Evolutionary conservation across 2,797 vertebrate genomes (phyloP).

Genomic region (Girardinus metallicus): DNA sequence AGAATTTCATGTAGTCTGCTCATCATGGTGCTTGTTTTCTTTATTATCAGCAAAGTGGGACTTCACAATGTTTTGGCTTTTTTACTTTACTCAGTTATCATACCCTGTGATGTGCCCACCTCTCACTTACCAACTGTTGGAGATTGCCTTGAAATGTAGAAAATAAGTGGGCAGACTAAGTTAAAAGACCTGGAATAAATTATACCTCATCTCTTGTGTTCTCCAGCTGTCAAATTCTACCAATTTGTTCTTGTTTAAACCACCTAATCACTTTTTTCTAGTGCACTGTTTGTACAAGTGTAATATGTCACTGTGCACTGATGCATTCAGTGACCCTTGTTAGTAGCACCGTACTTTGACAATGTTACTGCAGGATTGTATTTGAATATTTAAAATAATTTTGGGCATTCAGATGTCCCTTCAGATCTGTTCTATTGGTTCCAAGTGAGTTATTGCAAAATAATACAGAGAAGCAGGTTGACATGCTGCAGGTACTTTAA

Average conservation of each 20-base stretch:
- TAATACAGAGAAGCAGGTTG: not conserved
- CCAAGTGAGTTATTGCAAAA: not conserved
- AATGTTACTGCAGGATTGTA: conserved; percentile 9
- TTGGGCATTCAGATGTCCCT: not conserved
- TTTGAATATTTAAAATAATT: conserved; percentile 7
- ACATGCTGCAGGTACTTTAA: not conserved
- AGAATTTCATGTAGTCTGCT: conserved; percentile 19
- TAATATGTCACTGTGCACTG: conserved; percentile 1
- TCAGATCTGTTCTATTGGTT: conserved; percentile 8
- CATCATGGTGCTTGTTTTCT: conserved; percentile 9
- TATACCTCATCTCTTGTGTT: conserved; percentile 1
- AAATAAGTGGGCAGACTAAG: not conserved
- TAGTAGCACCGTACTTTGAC: not conserved
- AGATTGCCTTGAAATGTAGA: not conserved
- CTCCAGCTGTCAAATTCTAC: conserved; percentile 18
- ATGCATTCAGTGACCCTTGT: conserved; percentile 15
- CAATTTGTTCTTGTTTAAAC: conserved; percentile 11
- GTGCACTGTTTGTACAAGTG: conserved; percentile 13
- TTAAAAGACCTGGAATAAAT: not conserved
- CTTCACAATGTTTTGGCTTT: not conserved
- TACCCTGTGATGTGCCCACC: not conserved
- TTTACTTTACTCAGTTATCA: not conserved
- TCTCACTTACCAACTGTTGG: not conserved
- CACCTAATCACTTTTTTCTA: conserved; percentile 10
- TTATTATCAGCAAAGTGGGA: conserved; percentile 26